Conservation (phyloP, 2,888 invertebrate species). For the Mesorhabditis spiculigera region DNA sequence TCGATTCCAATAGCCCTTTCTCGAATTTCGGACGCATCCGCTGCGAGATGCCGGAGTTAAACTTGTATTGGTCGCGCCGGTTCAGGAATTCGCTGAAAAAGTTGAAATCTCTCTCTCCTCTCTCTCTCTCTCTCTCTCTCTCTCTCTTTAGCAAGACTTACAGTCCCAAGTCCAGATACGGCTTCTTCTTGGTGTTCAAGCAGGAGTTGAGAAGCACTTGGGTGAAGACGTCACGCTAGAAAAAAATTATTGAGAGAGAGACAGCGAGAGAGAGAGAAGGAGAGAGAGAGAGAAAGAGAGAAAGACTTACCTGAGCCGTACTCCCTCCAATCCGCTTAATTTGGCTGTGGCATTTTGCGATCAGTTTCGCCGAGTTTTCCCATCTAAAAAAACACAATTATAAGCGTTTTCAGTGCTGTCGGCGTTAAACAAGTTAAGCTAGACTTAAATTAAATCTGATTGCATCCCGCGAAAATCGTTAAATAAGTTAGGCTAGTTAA, state of each 20-base stretch:
- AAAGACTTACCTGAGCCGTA: neutral
- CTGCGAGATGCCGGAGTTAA: too few species aligned
- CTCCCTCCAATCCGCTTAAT: neutral
- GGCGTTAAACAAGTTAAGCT: too few species aligned
- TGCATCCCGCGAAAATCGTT: neutral
- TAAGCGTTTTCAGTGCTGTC: neutral
- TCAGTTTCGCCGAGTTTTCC: neutral
- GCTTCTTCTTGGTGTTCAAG: slow-evolving; percentile 28
- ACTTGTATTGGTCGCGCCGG: too few species aligned
- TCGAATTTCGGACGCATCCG: too few species aligned
- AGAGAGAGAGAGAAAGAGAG: neutral
- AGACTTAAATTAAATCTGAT: too few species aligned
- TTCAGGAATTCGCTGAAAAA: too few species aligned
- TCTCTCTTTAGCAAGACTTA: slow-evolving; percentile 17
- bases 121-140: neutral
- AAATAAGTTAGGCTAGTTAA: neutral
- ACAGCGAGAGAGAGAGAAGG: neutral
- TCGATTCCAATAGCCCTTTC: too few species aligned
- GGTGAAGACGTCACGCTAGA: slow-evolving; percentile 48
- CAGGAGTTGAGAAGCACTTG: slow-evolving; percentile 46
- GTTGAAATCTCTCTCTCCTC: neutral
- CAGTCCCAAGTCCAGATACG: slow-evolving; percentile 33
- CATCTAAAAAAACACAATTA: neutral
- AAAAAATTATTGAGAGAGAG: too few species aligned
- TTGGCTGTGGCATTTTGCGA: neutral